Evolutionary conservation across 2,888 invertebrate species (phyloP), one percentile per base, ranked within the genome.

Genomic region (Xylota segnis): DNA sequence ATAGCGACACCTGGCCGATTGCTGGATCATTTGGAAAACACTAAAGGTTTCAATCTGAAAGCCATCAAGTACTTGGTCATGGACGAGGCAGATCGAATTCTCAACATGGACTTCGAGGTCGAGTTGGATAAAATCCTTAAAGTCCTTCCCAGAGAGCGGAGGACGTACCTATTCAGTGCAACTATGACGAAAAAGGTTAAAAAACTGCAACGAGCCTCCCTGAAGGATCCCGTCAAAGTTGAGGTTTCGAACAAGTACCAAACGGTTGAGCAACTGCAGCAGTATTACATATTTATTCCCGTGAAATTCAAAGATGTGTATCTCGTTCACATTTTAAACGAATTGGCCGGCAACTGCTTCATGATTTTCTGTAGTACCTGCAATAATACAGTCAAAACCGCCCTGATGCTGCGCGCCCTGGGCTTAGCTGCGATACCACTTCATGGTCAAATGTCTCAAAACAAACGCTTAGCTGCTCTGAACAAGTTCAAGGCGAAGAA

Each of bases 381-480:
- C 91, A 97, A 96, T 79, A 96, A 97, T 90, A 98, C 99, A 0
- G 95, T 98, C 84, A 94, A 98, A 78, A 95, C 96, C 0, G 98
- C 99, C 0, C 93, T 99, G 43, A 94, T 99, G 92, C 93, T 99
- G 81, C 94, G 99, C 59, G 96, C 97, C 90, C 94, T 99, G 10
- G 99, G 99, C 6, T 94, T 99, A 83, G 95, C 96, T 1, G 99
- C 99, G 0, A 97, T 99, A 59, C 99, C 99, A 0, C 93, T 99
- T n/a, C 98, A 99, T 92, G 99, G 99, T 0, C 98, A 99, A 93
- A 98, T 99, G 98, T 96, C 97, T 12, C 99, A 99, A 93, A 97
- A 98, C 91, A 99, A 99, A 91, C 94, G 99, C 37, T 93, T 99
- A 56, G 99, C 98, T 0, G 96, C 99, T 0, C 93, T 99, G 16